These are phyloP conservation scores for Andrena bicolor DNA, from an alignment of 2,888 invertebrate species.

Conservation along the genomic window DNA sequence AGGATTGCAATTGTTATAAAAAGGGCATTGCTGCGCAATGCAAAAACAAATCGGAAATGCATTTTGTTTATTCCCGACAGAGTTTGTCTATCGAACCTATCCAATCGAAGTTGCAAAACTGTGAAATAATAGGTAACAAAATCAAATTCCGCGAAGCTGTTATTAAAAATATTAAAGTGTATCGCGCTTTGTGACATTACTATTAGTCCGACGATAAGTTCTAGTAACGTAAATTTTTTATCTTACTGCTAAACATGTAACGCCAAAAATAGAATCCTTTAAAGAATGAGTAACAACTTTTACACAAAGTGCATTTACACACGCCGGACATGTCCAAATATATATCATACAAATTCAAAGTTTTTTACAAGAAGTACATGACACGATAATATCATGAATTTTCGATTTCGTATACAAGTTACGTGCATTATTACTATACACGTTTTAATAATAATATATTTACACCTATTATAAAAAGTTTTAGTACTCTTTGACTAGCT, in stretches of 20 bases:
- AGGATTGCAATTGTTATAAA: constrained; percentile 78
- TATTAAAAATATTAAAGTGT: constrained; percentile 6
- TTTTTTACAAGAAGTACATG: constrained; percentile 21
- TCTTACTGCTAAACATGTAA: background rate
- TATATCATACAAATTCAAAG: background rate
- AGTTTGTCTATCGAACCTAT: constrained; percentile 49
- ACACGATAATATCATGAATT: constrained; percentile 27
- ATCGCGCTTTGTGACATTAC: constrained; percentile 7
- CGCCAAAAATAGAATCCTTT: background rate
- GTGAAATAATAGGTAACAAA: constrained; percentile 21
- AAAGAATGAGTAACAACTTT: constrained; percentile 7
- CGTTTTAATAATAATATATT: constrained; percentile 24
- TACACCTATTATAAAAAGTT: constrained; percentile 6
- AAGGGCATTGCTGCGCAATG: constrained; percentile 81
- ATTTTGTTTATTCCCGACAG: constrained; percentile 60
- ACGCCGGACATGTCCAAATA: background rate
- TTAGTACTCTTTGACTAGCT: constrained; percentile 14
- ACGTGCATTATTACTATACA: constrained; percentile 5
- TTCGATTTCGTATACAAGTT: constrained; percentile 31
- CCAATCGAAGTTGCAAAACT: background rate
- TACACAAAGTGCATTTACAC: constrained; percentile 18
- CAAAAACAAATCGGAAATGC: constrained; percentile 46
- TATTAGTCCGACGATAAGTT: constrained; percentile 24
- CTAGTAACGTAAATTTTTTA: background rate
- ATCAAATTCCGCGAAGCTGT: constrained; percentile 10